These are phyloP conservation scores for Mungos mungo DNA, from an alignment of 2,113 vertebrate species.

Conservation along the genomic window DNA sequence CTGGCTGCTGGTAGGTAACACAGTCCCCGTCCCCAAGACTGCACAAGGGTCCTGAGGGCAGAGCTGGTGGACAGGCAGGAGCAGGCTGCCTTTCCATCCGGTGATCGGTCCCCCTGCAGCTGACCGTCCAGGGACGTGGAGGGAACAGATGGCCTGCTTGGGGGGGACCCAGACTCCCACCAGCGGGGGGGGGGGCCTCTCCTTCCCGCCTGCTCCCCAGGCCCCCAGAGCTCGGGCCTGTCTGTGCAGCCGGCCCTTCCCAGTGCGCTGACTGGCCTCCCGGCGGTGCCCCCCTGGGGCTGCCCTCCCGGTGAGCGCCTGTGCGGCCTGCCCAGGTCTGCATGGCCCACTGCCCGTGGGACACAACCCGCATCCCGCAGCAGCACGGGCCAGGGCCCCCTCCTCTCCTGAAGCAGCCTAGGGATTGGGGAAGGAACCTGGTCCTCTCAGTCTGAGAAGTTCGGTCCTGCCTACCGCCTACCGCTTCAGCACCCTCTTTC, in stretches of 20 bases:
- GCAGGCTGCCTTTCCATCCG: not conserved
- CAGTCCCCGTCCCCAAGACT: not conserved
- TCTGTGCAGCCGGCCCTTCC: not conserved
- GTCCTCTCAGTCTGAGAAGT: not conserved
- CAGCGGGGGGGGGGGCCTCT: too few species aligned
- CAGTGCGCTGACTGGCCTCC: too few species aligned
- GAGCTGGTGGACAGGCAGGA: not conserved
- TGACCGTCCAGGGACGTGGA: rapidly evolving
- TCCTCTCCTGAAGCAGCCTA: not conserved
- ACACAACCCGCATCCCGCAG: rapidly evolving
- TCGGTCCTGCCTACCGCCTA: rapidly evolving
- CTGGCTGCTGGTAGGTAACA: not conserved
- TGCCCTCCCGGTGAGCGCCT: rapidly evolving
- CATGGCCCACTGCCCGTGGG: not conserved
- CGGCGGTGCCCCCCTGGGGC: not conserved
- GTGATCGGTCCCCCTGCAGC: not conserved
- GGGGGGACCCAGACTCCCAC: not conserved
- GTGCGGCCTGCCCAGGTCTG: not conserved
- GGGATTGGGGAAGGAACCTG: not conserved
- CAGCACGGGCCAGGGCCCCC: not conserved
- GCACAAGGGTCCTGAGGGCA: rapidly evolving
- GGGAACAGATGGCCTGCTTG: not conserved
- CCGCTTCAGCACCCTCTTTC: not conserved
- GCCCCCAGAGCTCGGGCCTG: not conserved
- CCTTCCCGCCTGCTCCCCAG: not conserved